A percentile compares a stretch with the other conserved stretches of the same genome.
These are phyloP conservation scores for Micropoecilia bifurca DNA, from an alignment of 2,797 vertebrate genomes.

Conservation along the genomic window DNA sequence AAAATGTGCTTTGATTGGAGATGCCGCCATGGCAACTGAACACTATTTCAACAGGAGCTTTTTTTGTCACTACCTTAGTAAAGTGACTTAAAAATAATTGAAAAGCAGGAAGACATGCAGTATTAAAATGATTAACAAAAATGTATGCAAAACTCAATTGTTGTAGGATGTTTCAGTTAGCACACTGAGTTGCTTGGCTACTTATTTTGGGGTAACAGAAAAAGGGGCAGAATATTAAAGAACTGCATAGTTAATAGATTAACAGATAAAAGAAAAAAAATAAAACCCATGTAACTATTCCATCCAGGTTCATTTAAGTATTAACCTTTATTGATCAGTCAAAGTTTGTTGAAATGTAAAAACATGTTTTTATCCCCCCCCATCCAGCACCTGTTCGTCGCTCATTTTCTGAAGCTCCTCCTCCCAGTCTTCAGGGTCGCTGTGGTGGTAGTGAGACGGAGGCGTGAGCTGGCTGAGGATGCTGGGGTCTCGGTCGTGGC, in stretches of 20 bases:
- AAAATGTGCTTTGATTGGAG: not conserved
- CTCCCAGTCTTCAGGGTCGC: constrained; percentile 90
- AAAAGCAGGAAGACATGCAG: not conserved
- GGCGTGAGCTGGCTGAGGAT: constrained; percentile 92
- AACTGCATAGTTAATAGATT: not conserved
- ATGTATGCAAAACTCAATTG: not conserved
- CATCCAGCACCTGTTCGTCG: constrained; percentile 83
- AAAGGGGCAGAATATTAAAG: not conserved
- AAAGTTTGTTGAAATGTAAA: not conserved
- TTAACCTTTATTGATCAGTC: not conserved
- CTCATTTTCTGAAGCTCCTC: constrained; percentile 92
- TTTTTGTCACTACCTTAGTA: not conserved
- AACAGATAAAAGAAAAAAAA: too few relatives aligned
- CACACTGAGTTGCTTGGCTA: not conserved
- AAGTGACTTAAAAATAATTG: not conserved
- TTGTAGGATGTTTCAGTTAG: not conserved
- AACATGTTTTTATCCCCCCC: not conserved
- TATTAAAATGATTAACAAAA: not conserved
- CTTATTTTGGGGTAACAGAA: not conserved
- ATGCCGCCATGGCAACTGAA: not conserved
- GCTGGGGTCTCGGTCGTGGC: constrained; percentile 93
- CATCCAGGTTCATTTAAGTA: not conserved
- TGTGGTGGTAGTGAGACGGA: constrained; percentile 90
- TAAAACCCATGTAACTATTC: not conserved
- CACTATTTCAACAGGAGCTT: not conserved